Conservation (phyloP, 2,797 vertebrate species). For the Microhierax caerulescens region DNA sequence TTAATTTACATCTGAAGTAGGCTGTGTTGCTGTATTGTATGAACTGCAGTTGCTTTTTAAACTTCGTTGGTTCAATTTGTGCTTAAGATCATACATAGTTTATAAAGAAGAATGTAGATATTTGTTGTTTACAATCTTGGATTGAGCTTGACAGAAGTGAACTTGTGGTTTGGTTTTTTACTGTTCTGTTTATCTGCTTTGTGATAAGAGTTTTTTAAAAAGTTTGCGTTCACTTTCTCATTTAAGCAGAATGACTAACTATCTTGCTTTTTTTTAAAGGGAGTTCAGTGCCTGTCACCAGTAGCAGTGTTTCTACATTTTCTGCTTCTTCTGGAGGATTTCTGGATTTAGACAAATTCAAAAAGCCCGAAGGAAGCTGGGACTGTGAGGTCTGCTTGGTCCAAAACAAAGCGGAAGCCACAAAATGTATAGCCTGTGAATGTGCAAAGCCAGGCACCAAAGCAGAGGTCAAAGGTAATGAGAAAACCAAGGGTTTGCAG, state of each 20-base stretch:
- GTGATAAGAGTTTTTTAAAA: background rate
- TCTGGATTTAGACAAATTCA: slow-evolving; percentile 89
- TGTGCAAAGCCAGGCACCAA: slow-evolving; percentile 84
- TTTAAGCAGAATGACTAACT: background rate
- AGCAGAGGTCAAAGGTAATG: slow-evolving; percentile 86
- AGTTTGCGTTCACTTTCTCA: background rate
- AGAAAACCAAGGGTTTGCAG: background rate
- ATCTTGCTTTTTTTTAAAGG: slow-evolving; percentile 35
- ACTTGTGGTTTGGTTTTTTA: background rate
- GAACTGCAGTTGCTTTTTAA: background rate
- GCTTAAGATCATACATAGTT: background rate
- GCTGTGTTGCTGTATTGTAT: background rate
- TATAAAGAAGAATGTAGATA: background rate
- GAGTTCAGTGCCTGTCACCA: slow-evolving; percentile 68
- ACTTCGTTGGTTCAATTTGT: background rate
- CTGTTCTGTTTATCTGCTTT: background rate
- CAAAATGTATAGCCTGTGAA: slow-evolving; percentile 86
- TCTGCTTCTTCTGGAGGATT: slow-evolving; percentile 72
- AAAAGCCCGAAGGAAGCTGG: slow-evolving; percentile 91
- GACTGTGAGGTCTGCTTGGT: slow-evolving; percentile 87
- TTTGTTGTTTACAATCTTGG: background rate
- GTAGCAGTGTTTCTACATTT: slow-evolving; percentile 65
- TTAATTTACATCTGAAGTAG: background rate
- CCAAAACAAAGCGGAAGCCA: slow-evolving; percentile 83
- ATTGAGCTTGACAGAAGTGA: background rate